Percentiles rank a stretch among this genome's conserved stretches.
These are phyloP conservation scores for Drosophila mulleri DNA, from an alignment of 2,888 invertebrate species.

Conservation along the genomic window DNA sequence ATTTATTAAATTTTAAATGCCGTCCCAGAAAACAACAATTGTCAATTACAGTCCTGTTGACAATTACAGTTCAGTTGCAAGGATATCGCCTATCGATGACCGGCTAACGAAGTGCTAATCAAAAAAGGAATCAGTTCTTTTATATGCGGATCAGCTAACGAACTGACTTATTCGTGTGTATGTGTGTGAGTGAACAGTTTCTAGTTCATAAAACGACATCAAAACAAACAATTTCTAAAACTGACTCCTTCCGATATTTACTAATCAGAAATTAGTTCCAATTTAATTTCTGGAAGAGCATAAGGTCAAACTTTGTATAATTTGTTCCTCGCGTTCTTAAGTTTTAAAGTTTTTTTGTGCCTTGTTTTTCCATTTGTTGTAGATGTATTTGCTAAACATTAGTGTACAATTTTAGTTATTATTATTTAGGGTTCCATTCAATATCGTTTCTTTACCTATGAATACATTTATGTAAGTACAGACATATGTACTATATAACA, in stretches of 20 bases:
- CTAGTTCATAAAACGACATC: constrained; percentile 6
- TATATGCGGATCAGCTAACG: neutral
- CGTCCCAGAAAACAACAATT: constrained; percentile 3
- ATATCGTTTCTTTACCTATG: constrained; percentile 15
- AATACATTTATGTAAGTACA: constrained; percentile 22
- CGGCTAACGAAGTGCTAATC: constrained; percentile 6
- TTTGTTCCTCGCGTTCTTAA: constrained; percentile 19
- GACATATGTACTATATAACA: constrained; percentile 39
- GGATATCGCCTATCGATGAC: constrained; percentile 4
- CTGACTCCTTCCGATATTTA: constrained; percentile 4
- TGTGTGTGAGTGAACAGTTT: neutral
- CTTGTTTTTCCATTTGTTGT: constrained; percentile 8
- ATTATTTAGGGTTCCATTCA: constrained; percentile 42
- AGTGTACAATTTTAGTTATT: constrained; percentile 65
- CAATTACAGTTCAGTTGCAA: constrained; percentile 1
- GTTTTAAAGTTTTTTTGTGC: neutral
- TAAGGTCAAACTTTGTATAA: constrained; percentile 18
- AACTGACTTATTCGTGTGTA: constrained; percentile 1
- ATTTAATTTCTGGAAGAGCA: constrained; percentile 18
- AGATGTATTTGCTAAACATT: constrained; percentile 51
- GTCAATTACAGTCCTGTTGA: neutral
- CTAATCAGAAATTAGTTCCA: constrained; percentile 3
- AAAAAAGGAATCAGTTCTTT: constrained; percentile 10
- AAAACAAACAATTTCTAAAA: constrained; percentile 7
- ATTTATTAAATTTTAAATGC: constrained; percentile 1